phyloP scores from a whole-genome alignment of 2,797 vertebrate genomes.

The Lates japonicus region DNA sequence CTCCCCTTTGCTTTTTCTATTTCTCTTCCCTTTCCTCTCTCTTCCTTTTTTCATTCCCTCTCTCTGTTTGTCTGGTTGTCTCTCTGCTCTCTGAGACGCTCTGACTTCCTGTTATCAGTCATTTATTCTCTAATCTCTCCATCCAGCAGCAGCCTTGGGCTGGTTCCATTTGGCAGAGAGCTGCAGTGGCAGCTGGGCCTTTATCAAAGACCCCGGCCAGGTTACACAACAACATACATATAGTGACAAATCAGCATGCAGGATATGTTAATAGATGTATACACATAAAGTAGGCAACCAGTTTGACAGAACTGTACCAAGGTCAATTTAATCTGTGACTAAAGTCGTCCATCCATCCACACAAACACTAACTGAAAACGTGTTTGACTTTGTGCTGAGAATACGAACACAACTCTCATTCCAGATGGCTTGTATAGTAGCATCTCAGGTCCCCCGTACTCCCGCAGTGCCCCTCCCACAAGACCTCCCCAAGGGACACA shows the following conservation, averaged over 20 bases:
- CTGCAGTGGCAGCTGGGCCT: constrained; percentile 41
- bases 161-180: constrained; percentile 47
- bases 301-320: neutral
- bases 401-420: too few relatives aligned
- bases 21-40: too few relatives aligned
- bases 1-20: neutral
- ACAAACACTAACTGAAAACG: too few relatives aligned
- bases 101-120: constrained; percentile 44
- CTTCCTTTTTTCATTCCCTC: neutral
- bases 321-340: neutral
- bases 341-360: too few relatives aligned
- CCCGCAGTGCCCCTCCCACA: neutral
- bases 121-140: constrained; percentile 60
- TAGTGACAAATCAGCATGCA: neutral
- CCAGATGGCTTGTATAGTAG: too few relatives aligned
- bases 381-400: too few relatives aligned
- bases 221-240: constrained; percentile 11
- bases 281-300: neutral
- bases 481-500: neutral
- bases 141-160: constrained; percentile 58
- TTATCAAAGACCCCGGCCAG: constrained; percentile 46
- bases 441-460: too few relatives aligned
- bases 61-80: neutral
- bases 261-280: neutral
- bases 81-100: constrained; percentile 17